Base-by-base conservation (phyloP, 2,888 invertebrate genomes). In the Tachystola acroxantha region DNA sequence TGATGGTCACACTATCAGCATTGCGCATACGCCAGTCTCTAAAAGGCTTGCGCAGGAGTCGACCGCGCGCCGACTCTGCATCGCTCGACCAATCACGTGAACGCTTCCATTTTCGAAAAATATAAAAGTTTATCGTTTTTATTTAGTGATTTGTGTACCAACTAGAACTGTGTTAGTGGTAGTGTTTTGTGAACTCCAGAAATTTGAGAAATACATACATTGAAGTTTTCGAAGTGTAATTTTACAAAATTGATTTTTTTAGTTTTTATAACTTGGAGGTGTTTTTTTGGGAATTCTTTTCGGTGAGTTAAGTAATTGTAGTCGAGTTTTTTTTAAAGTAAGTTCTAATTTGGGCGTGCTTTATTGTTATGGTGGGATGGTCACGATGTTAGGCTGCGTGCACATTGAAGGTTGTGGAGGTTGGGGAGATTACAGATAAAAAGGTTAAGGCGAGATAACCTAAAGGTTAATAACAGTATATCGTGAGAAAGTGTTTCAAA, bases 21-120 rank as follows among this genome's bases (percentile, higher is more conserved):
- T 46, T 40, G 51, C 57, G 52, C 58, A 48, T 51, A 56, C 57
- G 67, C 65, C 81, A 84, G 84, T 84, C 74, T 56, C 64, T 55
- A 55, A 36, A 42, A 40, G 62, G 54, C 71, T 45, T 68, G 81
- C 79, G 82, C 73, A 39, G 42, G 74, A 73, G 73, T 54, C 46
- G 70, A 64, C 50, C 64, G 80, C 53, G 55, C 61, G 58, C 39
- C 39, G 44, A 14, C 11, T 31, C 28, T 12, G 35, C 27, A 11
- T 6, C 24, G 39, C 32, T 43, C 42, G 40, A 41, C 41, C 42
- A 39, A 48, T 48, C 50, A 46, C 59, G 58, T 50, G 54, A 51
- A 50, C 43, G 46, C 25, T 36, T 34, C 29, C 28, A 39, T 36
- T 39, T 39, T 37, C 36, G 34, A 38, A 40, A 36, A 26, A 14